Evolutionary conservation across 2,113 vertebrate species (phyloP).

Genomic region (Columba janthina): DNA sequence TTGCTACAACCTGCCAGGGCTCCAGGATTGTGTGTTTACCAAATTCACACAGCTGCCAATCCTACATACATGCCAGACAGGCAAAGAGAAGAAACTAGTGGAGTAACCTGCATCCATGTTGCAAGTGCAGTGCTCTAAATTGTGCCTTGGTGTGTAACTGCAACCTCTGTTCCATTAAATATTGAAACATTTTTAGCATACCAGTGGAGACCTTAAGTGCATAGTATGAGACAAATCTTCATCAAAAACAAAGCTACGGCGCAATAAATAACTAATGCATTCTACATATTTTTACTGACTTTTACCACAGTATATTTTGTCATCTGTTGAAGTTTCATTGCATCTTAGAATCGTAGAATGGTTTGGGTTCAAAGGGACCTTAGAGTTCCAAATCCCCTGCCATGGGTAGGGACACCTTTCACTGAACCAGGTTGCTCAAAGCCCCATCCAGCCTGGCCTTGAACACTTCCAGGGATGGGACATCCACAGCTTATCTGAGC

Average conservation of each 20-base stretch:
- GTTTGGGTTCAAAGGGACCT: too few species aligned
- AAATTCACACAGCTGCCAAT: neutral
- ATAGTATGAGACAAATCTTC: neutral
- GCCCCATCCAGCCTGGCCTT: too few species aligned
- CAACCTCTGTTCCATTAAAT: neutral
- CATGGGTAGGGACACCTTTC: too few species aligned
- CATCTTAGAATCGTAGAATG: too few species aligned
- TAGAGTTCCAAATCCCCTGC: too few species aligned
- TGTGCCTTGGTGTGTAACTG: neutral
- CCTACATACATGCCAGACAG: neutral
- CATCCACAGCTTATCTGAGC: too few species aligned
- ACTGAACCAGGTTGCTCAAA: too few species aligned
- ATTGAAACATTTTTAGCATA: neutral
- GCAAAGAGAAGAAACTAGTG: neutral
- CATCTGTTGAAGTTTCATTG: neutral
- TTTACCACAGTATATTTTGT: neutral
- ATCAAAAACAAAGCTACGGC: neutral
- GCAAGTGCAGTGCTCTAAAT: neutral
- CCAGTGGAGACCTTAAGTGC: neutral
- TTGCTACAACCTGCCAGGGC: neutral
- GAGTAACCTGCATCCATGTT: neutral
- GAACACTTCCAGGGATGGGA: too few species aligned
- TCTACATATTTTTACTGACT: neutral
- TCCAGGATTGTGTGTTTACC: neutral
- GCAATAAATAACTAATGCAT: neutral